phyloP scores from a whole-genome alignment of 1,140 invertebrate genomes.

The Helicoverpa armigera region DNA sequence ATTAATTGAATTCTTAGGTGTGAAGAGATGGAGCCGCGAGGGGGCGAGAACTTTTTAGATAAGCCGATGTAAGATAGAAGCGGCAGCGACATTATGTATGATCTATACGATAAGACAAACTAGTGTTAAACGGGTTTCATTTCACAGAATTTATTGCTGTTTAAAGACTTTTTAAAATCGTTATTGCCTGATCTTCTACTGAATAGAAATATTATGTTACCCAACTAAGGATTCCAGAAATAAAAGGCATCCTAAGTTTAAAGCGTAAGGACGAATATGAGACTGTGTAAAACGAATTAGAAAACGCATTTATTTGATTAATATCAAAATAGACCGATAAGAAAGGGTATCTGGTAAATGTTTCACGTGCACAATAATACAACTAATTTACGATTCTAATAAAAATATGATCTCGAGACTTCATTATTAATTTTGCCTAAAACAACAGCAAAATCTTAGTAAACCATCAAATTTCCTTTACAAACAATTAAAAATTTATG shows the following conservation, averaged over 20 bases:
- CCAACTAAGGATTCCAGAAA: not conserved
- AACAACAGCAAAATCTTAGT: not conserved
- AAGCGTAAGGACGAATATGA: too few relatives aligned
- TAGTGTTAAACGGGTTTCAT: not conserved
- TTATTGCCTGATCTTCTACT: not conserved
- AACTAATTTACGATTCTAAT: too few relatives aligned
- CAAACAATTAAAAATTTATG: not conserved
- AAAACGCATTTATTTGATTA: too few relatives aligned
- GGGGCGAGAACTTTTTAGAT: conserved; percentile 55
- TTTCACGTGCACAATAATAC: too few relatives aligned
- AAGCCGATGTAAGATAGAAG: conserved; percentile 51
- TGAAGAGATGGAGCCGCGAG: conserved; percentile 65
- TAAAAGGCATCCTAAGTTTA: too few relatives aligned
- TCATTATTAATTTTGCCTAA: too few relatives aligned
- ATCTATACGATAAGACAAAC: conserved; percentile 8
- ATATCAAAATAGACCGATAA: too few relatives aligned
- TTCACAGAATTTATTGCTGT: not conserved
- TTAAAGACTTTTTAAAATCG: not conserved
- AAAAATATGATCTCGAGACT: too few relatives aligned
- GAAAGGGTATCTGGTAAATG: too few relatives aligned
- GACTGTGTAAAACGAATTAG: too few relatives aligned
- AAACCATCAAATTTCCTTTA: not conserved
- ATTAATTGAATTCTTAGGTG: conserved; percentile 85
- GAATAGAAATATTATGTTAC: not conserved
- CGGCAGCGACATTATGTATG: conserved; percentile 36